Evolutionary conservation across 2,888 invertebrate genomes (phyloP).

Genomic region (Scrobipalpa atriplicella): DNA sequence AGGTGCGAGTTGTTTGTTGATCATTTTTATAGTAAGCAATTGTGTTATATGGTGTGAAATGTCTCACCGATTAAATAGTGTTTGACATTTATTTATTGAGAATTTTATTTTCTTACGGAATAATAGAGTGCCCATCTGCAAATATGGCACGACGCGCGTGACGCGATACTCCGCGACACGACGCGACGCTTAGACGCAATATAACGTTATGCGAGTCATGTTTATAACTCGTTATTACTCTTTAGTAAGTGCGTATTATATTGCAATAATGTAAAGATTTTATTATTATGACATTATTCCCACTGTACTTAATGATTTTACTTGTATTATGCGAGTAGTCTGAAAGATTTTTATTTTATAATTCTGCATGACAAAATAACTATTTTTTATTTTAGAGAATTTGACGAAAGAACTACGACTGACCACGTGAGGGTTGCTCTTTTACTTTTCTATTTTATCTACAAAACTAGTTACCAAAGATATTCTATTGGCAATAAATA

Average conservation of each 20-base stretch:
- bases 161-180: conserved; percentile 46
- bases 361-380: conserved; percentile 58
- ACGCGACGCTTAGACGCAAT: conserved; percentile 55
- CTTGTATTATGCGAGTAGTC: conserved; percentile 27
- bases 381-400: conserved; percentile 47
- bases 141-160: conserved; percentile 71
- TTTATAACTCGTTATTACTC: conserved; percentile 33
- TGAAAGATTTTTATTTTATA: conserved; percentile 42
- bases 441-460: conserved; percentile 4
- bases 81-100: conserved; percentile 82
- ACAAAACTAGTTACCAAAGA: conserved; percentile 39
- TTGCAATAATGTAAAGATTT: conserved; percentile 34
- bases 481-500: conserved; percentile 35
- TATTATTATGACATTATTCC: conserved; percentile 43
- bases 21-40: conserved; percentile 81
- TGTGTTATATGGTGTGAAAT: conserved; percentile 80
- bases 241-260: conserved; percentile 34
- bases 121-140: conserved; percentile 79
- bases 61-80: conserved; percentile 78
- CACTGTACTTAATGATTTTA: conserved; percentile 57
- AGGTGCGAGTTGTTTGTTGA: conserved; percentile 81
- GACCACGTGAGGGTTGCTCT: conserved; percentile 34
- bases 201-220: conserved; percentile 39
- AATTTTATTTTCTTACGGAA: conserved; percentile 81
- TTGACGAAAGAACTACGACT: conserved; percentile 56